Conservation (phyloP, 2,797 vertebrate genomes). For the Allobates femoralis region DNA sequence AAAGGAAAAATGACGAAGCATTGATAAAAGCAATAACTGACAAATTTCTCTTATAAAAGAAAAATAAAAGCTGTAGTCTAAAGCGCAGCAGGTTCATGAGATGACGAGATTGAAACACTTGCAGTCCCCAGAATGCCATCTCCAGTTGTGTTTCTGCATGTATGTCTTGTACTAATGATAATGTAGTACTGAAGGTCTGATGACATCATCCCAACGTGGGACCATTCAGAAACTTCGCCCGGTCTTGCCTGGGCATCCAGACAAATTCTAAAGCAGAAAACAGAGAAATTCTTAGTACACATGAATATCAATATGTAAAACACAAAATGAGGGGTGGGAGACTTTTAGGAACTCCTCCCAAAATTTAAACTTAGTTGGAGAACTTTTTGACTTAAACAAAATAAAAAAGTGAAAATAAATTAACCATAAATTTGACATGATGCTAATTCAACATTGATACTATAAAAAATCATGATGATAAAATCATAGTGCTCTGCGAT, state of each 20-base stretch:
- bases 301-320: constrained; percentile 11
- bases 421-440: background rate
- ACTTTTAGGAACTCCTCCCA: background rate
- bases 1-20: constrained; percentile 75
- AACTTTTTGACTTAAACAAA: background rate
- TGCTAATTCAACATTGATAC: background rate
- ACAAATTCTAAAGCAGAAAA: constrained; percentile 81
- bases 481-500: background rate
- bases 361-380: background rate
- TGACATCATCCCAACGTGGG: constrained; percentile 91
- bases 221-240: constrained; percentile 94
- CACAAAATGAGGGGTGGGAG: background rate
- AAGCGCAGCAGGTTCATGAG: constrained; percentile 97
- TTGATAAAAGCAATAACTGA: constrained; percentile 85
- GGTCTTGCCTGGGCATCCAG: constrained; percentile 93
- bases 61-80: constrained; percentile 84
- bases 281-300: constrained; percentile 39
- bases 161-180: constrained; percentile 74
- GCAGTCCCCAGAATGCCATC: constrained; percentile 83
- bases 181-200: constrained; percentile 90
- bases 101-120: constrained; percentile 87
- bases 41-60: constrained; percentile 70
- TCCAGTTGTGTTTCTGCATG: constrained; percentile 72
- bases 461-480: too few species aligned
- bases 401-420: background rate